These are phyloP conservation scores for Stegodyphus dumicola DNA, from an alignment of 1,140 invertebrate species.

Conservation along the genomic window DNA sequence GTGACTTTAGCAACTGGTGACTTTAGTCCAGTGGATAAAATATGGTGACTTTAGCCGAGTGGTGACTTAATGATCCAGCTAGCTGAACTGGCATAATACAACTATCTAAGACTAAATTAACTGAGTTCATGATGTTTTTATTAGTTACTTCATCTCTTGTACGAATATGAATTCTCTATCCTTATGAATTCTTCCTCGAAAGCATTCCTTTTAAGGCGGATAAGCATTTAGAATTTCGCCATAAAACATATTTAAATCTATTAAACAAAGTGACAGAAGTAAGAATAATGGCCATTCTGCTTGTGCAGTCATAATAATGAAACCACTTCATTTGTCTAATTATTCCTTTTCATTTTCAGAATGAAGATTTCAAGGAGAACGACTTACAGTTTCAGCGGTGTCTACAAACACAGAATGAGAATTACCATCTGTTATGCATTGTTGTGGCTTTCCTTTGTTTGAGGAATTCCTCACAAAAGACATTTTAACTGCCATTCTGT, in stretches of 20 bases:
- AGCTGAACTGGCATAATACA: too few relatives aligned
- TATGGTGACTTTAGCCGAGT: too few relatives aligned
- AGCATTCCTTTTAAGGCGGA: neutral
- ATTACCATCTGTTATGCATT: neutral
- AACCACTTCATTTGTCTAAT: neutral
- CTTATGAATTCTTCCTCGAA: neutral
- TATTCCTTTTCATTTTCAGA: conserved; percentile 14
- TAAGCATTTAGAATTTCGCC: neutral
- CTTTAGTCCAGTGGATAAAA: too few relatives aligned
- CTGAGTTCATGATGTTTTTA: too few relatives aligned
- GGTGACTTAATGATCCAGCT: too few relatives aligned
- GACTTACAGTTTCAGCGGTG: conserved; percentile 14
- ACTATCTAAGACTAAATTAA: too few relatives aligned
- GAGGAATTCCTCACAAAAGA: neutral
- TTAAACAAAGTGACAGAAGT: neutral
- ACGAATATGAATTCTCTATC: neutral
- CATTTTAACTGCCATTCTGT: neutral
- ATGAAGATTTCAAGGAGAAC: conserved; percentile 52
- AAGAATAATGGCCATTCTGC: neutral
- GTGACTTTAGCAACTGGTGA: too few relatives aligned
- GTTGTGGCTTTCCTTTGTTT: neutral
- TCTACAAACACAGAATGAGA: neutral
- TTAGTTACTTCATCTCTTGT: too few relatives aligned
- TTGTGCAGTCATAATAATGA: neutral
- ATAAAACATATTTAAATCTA: neutral